Evolutionary conservation across 2,888 invertebrate genomes (phyloP), one percentile per base, ranked within the genome.

Genomic region (Exocentrus adspersus): DNA sequence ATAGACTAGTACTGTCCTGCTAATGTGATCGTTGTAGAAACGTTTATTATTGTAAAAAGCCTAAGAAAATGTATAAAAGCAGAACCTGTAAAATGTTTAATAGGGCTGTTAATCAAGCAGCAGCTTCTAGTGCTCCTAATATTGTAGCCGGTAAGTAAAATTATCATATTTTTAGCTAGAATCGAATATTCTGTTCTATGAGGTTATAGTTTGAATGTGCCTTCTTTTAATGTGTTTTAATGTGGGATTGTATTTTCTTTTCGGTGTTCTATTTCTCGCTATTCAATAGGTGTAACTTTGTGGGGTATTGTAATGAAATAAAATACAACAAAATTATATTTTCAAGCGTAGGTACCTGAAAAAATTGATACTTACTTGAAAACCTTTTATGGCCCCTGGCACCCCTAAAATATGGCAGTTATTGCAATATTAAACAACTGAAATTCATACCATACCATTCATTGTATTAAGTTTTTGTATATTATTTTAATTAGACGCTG

Each of bases 1-100:
- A 42, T 42, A 42, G 42, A 42, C 42, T 6, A 42, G 42, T 42
- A 42, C 42, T 42, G 42, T 16, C 14, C 42, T 16, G 42, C 7
- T 42, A 12, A 42, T 14, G 42, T 42, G 42, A 42, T 42, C 42
- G 42, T 42, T 16, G 42, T 42, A 42, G 42, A 42, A 42, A 42
- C 42, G 42, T 42, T 42, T 42, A 42, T 42, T 42, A 7, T 42
- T 16, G 14, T 42, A 16, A 14, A 14, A 42, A n/a, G 42, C n/a
- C 42, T 42, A n/a, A 42, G 14, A 42, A 42, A 42, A 42, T 42
- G 42, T 42, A 42, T 42, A 42, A 42, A 42, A 42, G 42, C 42
- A 42, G 42, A 42, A 42, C 42, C 42, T 42, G 17, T 42, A 42
- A 42, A 42, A 42, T 42, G n/a, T 16, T 42, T 42, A 42, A 42